Base-by-base conservation (phyloP, 2,888 invertebrate species). In the Nycteola revayana region DNA sequence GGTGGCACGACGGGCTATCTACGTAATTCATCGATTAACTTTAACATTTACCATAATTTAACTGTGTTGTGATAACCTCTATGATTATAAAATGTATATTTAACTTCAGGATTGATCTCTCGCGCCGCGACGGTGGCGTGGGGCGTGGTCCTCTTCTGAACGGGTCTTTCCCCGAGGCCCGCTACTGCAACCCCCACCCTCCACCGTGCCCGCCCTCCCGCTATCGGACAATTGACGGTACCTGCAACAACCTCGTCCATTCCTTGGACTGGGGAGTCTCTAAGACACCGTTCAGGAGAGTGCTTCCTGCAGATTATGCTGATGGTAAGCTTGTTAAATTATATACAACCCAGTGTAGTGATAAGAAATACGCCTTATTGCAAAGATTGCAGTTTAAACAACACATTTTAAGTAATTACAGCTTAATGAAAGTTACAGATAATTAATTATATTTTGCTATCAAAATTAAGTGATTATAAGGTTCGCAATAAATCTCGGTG, bases 271-370 rank as follows among this genome's bases (percentile, higher is more conserved):
- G 91, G 89, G 96, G 96, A 0, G 92, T 93, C 0, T 90, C 94
- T 0, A 92, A 93, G 66, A 91, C 90, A n/a, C 93, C 95, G 0
- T 96, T 94, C 56, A 89, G 94, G 33, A 90, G 95, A 62, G 90
- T 91, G n/a, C 67, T 96, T 3, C 91, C 93, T 0, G 91, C 96
- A 0, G 92, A 92, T 60, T 96, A 96, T 68, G 92, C 90, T 6
- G 95, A 96, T 67, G 95, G 95, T 85, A 89, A 85, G 69, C 63
- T 14, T n/a, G n/a, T n/a, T n/a, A n/a, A n/a, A n/a, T n/a, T n/a
- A n/a, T n/a, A n/a, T n/a, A n/a, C n/a, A n/a, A n/a, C n/a, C n/a
- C n/a, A n/a, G n/a, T n/a, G n/a, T n/a, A n/a, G n/a, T n/a, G n/a
- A n/a, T n/a, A n/a, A n/a, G n/a, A n/a, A n/a, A n/a, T n/a, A n/a